A percentile compares a stretch with the other conserved stretches of the same genome.
These are phyloP conservation scores for Tor tambroides DNA, from an alignment of 2,113 vertebrate genomes.

Conservation along the genomic window DNA sequence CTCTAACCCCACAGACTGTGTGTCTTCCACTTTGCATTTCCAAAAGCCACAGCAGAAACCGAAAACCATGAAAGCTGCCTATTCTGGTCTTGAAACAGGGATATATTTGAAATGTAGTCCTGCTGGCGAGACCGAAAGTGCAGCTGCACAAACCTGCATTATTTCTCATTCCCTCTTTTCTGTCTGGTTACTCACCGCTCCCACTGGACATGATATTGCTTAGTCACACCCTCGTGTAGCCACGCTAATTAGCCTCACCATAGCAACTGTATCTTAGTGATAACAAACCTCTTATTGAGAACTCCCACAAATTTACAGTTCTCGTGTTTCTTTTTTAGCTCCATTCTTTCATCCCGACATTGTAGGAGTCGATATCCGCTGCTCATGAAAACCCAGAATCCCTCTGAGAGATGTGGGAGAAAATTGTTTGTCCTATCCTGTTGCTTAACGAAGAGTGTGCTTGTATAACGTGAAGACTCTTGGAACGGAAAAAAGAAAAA, in stretches of 20 bases:
- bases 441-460: not conserved
- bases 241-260: constrained; percentile 71
- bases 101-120: constrained; percentile 66
- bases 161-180: constrained; percentile 69
- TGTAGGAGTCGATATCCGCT: not conserved
- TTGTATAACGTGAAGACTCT: not conserved
- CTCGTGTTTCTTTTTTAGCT: not conserved
- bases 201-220: constrained; percentile 68
- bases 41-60: constrained; percentile 54
- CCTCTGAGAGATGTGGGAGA: constrained; percentile 16
- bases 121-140: constrained; percentile 61
- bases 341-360: not conserved
- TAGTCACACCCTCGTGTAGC: constrained; percentile 70
- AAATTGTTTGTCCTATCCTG: not conserved
- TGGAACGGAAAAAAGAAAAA: not conserved
- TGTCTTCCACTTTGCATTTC: constrained; percentile 65
- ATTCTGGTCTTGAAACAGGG: constrained; percentile 67
- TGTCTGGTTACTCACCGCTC: constrained; percentile 63
- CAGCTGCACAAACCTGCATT: constrained; percentile 76
- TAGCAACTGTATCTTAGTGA: constrained; percentile 73
- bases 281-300: constrained; percentile 64
- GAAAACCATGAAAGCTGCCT: constrained; percentile 62
- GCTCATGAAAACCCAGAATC: not conserved
- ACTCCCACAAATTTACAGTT: constrained; percentile 58
- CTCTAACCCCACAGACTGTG: constrained; percentile 12